phyloP scores from a whole-genome alignment of 2,888 invertebrate genomes.

The Didymodactylos carnosus region DNA sequence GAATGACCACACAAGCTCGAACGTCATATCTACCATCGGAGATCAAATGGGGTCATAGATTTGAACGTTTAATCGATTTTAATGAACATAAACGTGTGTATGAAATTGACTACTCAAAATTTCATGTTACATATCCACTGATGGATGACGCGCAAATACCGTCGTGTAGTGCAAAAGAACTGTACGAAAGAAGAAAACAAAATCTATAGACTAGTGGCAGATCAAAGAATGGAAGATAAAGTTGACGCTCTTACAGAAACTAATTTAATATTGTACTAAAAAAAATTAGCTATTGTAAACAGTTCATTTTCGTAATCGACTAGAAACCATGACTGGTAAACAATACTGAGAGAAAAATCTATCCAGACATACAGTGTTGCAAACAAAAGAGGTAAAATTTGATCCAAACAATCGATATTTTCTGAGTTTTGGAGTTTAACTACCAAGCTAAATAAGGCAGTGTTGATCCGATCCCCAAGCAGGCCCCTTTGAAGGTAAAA shows the following conservation, averaged over 20 bases:
- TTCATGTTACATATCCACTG: conserved; percentile 28
- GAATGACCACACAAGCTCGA: conserved; percentile 39
- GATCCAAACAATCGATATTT: neutral
- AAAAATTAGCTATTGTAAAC: no score
- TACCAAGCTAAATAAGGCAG: no score
- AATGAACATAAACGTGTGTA: conserved; percentile 33
- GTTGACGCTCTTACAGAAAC: no score
- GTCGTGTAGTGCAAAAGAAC: conserved; percentile 13
- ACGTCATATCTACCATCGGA: conserved; percentile 38
- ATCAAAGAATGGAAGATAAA: no score
- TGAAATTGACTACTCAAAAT: conserved; percentile 33
- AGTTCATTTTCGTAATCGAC: no score
- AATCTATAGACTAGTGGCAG: no score
- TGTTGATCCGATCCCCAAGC: no score
- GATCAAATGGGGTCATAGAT: conserved; percentile 34
- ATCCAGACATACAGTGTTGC: neutral
- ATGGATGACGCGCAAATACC: conserved; percentile 30
- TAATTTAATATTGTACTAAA: no score
- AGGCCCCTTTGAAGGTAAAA: no score
- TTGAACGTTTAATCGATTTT: conserved; percentile 32
- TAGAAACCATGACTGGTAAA: no score
- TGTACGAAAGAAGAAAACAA: conserved; percentile 7
- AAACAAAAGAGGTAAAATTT: neutral
- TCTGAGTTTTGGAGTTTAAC: no score
- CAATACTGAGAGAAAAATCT: neutral